Evolutionary conservation across 2,888 invertebrate species (phyloP).

Genomic region (Ornithoptera alexandrae): DNA sequence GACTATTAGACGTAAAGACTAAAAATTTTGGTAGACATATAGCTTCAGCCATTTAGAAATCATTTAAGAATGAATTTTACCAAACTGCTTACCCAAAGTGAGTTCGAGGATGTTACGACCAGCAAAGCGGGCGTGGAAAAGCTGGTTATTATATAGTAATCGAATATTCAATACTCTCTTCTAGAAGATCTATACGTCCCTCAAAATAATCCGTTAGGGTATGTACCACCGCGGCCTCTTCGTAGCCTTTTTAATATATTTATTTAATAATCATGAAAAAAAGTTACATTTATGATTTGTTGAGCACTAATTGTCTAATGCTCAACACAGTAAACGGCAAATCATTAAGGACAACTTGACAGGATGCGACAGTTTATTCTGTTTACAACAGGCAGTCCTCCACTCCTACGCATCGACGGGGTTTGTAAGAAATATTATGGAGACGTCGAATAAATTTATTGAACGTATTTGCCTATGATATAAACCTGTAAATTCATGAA

Average conservation of each 20-base stretch:
- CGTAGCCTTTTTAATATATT: not conserved
- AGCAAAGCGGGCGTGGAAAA: too few relatives aligned
- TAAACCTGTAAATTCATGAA: conserved; percentile 2
- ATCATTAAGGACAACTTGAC: conserved; percentile 48
- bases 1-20: too few relatives aligned
- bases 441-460: conserved; percentile 12
- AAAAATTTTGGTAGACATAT: too few relatives aligned
- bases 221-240: not conserved
- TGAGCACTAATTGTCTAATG: conserved; percentile 22
- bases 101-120: too few relatives aligned
- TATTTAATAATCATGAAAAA: not conserved
- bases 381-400: conserved; percentile 49
- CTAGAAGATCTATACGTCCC: too few relatives aligned
- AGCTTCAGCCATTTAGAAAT: too few relatives aligned
- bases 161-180: too few relatives aligned
- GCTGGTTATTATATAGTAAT: too few relatives aligned
- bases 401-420: conserved; percentile 44
- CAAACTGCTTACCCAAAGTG: too few relatives aligned
- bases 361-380: conserved; percentile 63
- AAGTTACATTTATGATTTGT: conserved; percentile 12
- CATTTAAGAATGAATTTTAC: too few relatives aligned
- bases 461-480: conserved; percentile 6
- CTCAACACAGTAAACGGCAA: conserved; percentile 31
- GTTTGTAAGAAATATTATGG: conserved; percentile 25
- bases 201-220: too few relatives aligned